Evolutionary conservation across 2,113 vertebrate genomes (phyloP).

Genomic region (Coturnix japonica): DNA sequence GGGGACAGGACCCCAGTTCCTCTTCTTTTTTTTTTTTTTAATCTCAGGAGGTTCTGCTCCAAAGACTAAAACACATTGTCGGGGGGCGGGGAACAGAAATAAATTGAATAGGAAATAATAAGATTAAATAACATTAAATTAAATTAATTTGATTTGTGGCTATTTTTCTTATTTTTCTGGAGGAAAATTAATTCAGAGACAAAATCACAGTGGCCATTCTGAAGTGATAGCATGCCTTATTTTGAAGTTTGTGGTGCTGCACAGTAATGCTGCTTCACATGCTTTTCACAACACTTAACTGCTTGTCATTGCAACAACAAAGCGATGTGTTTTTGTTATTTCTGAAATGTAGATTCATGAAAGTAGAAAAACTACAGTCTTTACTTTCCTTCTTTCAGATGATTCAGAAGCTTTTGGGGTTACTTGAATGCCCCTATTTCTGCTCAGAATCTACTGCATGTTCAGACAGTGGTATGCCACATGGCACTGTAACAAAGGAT

Average conservation of each 20-base stretch:
- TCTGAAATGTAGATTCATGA: not conserved
- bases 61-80: not conserved
- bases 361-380: not conserved
- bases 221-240: not conserved
- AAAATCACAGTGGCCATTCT: rapidly evolving
- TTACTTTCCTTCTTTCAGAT: not conserved
- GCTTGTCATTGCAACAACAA: not conserved
- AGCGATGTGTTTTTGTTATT: not conserved
- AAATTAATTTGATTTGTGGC: not conserved
- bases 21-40: not conserved
- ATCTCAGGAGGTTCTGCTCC: not conserved
- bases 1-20: not conserved
- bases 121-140: not conserved
- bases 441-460: not conserved
- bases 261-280: not conserved
- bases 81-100: rapidly evolving
- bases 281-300: not conserved
- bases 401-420: not conserved
- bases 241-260: not conserved
- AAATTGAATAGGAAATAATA: not conserved
- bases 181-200: not conserved
- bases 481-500: not conserved
- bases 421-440: not conserved
- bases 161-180: not conserved
- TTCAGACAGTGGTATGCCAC: not conserved